Percentiles rank a stretch among this genome's conserved stretches.
Evolutionary conservation across 2,797 vertebrate species (phyloP).

Genomic region (Sciaenops ocellatus): DNA sequence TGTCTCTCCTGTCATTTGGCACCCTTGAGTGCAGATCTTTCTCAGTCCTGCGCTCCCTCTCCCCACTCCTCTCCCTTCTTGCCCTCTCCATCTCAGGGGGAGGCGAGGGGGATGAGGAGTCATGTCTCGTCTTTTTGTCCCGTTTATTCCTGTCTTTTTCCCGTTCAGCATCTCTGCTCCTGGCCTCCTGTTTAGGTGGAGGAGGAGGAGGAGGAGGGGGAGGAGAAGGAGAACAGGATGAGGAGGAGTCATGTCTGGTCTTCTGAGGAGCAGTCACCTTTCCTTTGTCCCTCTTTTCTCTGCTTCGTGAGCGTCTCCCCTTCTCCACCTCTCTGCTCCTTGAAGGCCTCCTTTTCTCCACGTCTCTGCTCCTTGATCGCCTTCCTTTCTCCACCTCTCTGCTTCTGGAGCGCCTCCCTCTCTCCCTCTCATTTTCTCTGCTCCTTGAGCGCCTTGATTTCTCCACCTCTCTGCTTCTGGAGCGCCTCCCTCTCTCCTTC

Average conservation of each 20-base stretch:
- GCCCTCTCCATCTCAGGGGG: slow-evolving; percentile 57
- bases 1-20: slow-evolving; percentile 52
- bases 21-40: slow-evolving; percentile 17
- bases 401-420: slow-evolving; percentile 42
- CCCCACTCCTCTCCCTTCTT: slow-evolving; percentile 57
- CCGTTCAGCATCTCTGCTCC: slow-evolving; percentile 47
- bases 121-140: slow-evolving; percentile 57
- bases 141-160: slow-evolving; percentile 60
- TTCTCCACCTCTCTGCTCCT: slow-evolving; percentile 53
- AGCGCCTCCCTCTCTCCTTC: background rate
- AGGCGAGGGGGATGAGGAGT: slow-evolving; percentile 67
- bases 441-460: slow-evolving; percentile 12
- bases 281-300: slow-evolving; percentile 47
- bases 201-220: slow-evolving; percentile 47
- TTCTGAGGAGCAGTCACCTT: slow-evolving; percentile 56
- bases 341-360: slow-evolving; percentile 15
- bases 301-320: slow-evolving; percentile 39
- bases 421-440: background rate
- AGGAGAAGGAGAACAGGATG: slow-evolving; percentile 62
- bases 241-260: slow-evolving; percentile 70
- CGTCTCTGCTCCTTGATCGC: slow-evolving; percentile 31
- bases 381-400: slow-evolving; percentile 28
- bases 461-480: slow-evolving; percentile 23
- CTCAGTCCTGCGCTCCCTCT: slow-evolving; percentile 51
- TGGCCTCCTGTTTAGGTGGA: slow-evolving; percentile 61